phyloP scores from a whole-genome alignment of 2,797 vertebrate genomes.

The Acrossocheilus fasciatus region DNA sequence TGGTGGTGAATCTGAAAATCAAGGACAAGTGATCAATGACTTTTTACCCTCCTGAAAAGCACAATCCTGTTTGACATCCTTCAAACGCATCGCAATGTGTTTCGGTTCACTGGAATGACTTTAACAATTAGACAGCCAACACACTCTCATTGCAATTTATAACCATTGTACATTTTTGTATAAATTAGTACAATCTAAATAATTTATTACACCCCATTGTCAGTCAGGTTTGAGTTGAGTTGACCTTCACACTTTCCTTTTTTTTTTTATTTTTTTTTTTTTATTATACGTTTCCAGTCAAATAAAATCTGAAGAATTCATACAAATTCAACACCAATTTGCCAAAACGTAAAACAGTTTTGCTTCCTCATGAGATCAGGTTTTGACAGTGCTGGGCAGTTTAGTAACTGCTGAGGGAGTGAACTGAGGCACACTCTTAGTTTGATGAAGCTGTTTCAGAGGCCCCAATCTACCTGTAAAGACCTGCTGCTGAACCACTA shows the following conservation, averaged over 20 bases:
- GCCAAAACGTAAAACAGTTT: background rate
- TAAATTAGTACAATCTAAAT: background rate
- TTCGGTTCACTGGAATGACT: background rate
- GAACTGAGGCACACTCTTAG: background rate
- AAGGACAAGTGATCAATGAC: background rate
- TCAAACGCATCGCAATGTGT: background rate
- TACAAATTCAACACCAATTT: background rate
- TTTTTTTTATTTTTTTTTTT: background rate
- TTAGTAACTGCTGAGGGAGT: background rate
- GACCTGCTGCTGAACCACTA: background rate
- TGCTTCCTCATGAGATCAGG: no score
- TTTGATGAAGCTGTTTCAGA: conserved; percentile 17
- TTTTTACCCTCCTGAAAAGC: background rate
- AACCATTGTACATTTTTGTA: background rate
- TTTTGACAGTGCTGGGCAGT: background rate
- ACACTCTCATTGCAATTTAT: background rate
- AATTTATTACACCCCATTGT: background rate
- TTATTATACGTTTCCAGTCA: background rate
- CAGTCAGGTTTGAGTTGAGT: background rate
- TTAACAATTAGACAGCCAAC: background rate
- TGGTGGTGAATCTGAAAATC: background rate
- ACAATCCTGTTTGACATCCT: background rate
- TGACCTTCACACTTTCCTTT: background rate
- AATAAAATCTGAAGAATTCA: background rate
- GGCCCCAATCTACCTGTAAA: background rate